These are phyloP conservation scores for Eriocheir sinensis DNA, from an alignment of 1,140 invertebrate genomes.

Conservation along the genomic window DNA sequence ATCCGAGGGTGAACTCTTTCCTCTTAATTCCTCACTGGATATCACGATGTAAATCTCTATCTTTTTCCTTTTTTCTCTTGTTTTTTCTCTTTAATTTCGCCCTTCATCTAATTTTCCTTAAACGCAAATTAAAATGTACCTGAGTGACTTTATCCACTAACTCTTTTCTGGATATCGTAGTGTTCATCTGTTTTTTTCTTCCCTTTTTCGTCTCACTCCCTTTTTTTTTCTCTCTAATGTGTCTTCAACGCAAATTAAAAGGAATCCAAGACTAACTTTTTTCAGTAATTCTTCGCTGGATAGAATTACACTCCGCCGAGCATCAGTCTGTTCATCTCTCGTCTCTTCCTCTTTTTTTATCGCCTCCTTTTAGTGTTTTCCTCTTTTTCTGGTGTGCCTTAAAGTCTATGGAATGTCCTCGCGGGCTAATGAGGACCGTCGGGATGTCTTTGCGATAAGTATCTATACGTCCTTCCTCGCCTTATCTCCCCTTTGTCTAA, in stretches of 20 bases:
- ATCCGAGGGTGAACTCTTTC: neutral
- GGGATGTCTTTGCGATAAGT: constrained; percentile 1
- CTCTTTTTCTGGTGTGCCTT: no score
- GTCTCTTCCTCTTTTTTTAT: neutral
- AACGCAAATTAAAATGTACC: no score
- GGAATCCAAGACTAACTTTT: neutral
- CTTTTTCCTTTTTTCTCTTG: neutral
- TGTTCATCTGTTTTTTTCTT: neutral
- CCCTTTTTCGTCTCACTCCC: no score
- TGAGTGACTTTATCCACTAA: no score
- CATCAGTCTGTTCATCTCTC: neutral
- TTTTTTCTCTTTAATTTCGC: neutral
- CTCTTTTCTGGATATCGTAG: no score
- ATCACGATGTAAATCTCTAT: no score
- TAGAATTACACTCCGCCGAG: neutral
- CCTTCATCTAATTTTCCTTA: no score
- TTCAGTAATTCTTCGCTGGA: neutral
- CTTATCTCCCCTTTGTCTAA: neutral
- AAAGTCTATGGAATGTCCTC: neutral
- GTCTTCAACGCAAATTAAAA: neutral
- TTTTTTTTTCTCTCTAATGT: no score
- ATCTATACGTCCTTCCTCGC: neutral
- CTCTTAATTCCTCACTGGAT: neutral
- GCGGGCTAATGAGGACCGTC: neutral
- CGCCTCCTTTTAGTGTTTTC: no score